Evolutionary conservation across 30 jellyfish, hydroid and myxozoan genomes (phyloP).

Genomic region (Euphysa ruthae): DNA sequence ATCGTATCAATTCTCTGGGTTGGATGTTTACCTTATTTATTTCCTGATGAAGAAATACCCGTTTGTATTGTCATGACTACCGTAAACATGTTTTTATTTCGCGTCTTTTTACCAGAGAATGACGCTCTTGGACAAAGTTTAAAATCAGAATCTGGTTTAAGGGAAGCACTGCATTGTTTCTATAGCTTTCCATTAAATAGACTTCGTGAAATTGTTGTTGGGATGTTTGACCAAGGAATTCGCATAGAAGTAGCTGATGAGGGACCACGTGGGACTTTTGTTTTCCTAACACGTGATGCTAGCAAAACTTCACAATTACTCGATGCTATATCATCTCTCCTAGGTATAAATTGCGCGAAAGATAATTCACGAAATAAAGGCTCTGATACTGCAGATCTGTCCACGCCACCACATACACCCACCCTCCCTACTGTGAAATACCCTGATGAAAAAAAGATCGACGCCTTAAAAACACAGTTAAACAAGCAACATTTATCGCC

Average conservation of each 20-base stretch:
- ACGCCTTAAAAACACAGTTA: slow-evolving; percentile 58
- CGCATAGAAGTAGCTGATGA: slow-evolving; percentile 79
- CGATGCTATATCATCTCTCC: slow-evolving; percentile 52
- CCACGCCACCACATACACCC: slow-evolving; percentile 19
- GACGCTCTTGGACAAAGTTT: neutral
- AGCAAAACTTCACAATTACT: slow-evolving; percentile 71
- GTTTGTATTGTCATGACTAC: slow-evolving; percentile 66
- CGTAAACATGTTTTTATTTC: slow-evolving; percentile 62
- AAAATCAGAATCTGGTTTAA: slow-evolving; percentile 32
- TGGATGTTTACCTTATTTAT: slow-evolving; percentile 77
- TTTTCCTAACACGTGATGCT: slow-evolving; percentile 82
- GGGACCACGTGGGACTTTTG: slow-evolving; percentile 90
- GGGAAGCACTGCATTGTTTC: slow-evolving; percentile 63
- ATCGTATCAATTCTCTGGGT: slow-evolving; percentile 61
- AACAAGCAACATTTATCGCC: slow-evolving; percentile 63
- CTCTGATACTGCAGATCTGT: neutral
- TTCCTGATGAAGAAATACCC: slow-evolving; percentile 91
- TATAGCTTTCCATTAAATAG: slow-evolving; percentile 49
- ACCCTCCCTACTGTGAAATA: slow-evolving; percentile 41
- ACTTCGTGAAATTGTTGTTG: slow-evolving; percentile 70
- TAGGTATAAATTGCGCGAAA: slow-evolving; percentile 34
- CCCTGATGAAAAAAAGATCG: slow-evolving; percentile 82
- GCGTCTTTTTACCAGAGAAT: slow-evolving; percentile 51
- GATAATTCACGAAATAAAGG: slow-evolving; percentile 10
- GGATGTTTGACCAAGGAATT: slow-evolving; percentile 76